A percentile compares a stretch with the other conserved stretches of the same genome.
Conservation (phyloP, 2,113 vertebrate genomes). For the Ovis aries region ARS-UI_Ramb_v3.0 NC_056054.1:187666501-187667000, state of each 20-base stretch:
- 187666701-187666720: constrained; percentile 24
- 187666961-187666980: neutral
- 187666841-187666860: neutral
- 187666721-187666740: neutral
- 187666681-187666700: neutral
- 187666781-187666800: neutral
- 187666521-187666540: neutral
- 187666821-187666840: neutral
- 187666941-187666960: neutral
- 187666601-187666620: too few species aligned
- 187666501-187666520: neutral
- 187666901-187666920: neutral
- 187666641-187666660: constrained; percentile 28
- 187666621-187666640: neutral
- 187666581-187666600: too few species aligned
- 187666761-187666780: neutral
- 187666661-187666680: constrained; percentile 25
- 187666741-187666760: neutral
- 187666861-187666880: neutral
- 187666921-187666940: neutral
- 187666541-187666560: accelerated
- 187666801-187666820: neutral
- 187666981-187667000: neutral
- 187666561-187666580: neutral
- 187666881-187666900: neutral